phyloP scores from a whole-genome alignment of 2,113 vertebrate species.

The Edolisoma coerulescens region DNA sequence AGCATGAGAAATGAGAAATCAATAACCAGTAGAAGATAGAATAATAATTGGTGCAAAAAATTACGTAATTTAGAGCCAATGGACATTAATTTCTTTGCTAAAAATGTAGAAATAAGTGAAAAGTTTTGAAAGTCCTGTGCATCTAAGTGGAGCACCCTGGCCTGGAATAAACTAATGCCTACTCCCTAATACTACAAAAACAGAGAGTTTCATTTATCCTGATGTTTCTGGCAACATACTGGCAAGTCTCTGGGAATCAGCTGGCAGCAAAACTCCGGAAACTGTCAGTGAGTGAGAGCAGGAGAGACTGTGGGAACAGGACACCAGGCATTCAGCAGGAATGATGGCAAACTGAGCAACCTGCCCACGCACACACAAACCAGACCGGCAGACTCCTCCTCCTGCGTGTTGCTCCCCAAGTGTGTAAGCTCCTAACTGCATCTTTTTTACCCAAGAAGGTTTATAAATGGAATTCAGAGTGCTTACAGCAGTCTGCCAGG shows the following conservation, averaged over 20 bases:
- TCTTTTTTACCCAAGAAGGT: background rate
- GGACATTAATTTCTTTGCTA: background rate
- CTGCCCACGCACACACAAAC: background rate
- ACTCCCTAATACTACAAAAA: background rate
- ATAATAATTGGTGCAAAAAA: background rate
- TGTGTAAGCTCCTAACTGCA: background rate
- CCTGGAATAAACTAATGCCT: background rate
- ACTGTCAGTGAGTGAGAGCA: background rate
- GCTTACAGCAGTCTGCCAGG: background rate
- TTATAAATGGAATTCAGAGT: background rate
- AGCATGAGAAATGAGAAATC: background rate
- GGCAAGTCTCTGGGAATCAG: background rate
- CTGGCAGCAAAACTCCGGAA: background rate
- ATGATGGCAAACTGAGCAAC: background rate
- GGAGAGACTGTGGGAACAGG: background rate
- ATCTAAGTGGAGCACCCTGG: rapidly evolving
- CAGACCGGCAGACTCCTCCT: background rate
- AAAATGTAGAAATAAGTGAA: background rate
- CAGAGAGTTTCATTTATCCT: background rate
- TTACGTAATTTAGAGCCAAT: background rate
- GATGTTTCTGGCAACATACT: background rate
- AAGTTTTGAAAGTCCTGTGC: background rate
- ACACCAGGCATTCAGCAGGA: background rate
- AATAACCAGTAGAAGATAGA: background rate
- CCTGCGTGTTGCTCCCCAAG: background rate